phyloP scores from a whole-genome alignment of 2,888 invertebrate genomes.

The Bibio marci region DNA sequence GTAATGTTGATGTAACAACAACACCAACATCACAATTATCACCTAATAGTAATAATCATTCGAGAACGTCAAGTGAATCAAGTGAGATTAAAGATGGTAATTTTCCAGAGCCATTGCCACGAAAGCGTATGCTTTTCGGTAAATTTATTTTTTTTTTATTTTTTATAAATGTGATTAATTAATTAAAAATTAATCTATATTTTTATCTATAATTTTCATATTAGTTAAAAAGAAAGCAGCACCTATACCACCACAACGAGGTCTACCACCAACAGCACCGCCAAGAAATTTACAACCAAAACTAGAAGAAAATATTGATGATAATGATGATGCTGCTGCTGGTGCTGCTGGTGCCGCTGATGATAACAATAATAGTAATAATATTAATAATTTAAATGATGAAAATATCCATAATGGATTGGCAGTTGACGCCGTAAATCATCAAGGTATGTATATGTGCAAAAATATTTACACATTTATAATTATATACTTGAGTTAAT shows the following conservation, averaged over 20 bases:
- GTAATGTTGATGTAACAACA: too few species aligned
- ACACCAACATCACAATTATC: too few species aligned
- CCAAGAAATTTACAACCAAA: slow-evolving; percentile 8
- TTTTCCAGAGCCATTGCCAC: slow-evolving; percentile 24
- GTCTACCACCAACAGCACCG: slow-evolving; percentile 14
- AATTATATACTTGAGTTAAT: too few species aligned
- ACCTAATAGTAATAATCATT: not conserved
- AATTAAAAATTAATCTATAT: not conserved
- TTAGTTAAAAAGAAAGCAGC: slow-evolving; percentile 18
- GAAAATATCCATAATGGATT: not conserved
- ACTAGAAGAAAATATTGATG: too few species aligned
- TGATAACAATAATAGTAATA: too few species aligned
- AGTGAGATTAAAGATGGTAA: slow-evolving; percentile 6
- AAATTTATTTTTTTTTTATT: not conserved
- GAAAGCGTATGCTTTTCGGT: slow-evolving; percentile 17
- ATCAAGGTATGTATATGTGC: too few species aligned
- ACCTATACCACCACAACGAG: slow-evolving; percentile 22
- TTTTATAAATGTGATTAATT: not conserved
- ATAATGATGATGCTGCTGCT: too few species aligned
- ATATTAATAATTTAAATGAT: not conserved
- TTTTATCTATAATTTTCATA: not conserved
- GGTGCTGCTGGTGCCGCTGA: too few species aligned
- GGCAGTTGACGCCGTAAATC: too few species aligned
- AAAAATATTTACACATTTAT: too few species aligned
- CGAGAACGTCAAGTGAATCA: slow-evolving; percentile 7